phyloP scores from a whole-genome alignment of 2,797 vertebrate species.

The Sebastes iracundus region DNA sequence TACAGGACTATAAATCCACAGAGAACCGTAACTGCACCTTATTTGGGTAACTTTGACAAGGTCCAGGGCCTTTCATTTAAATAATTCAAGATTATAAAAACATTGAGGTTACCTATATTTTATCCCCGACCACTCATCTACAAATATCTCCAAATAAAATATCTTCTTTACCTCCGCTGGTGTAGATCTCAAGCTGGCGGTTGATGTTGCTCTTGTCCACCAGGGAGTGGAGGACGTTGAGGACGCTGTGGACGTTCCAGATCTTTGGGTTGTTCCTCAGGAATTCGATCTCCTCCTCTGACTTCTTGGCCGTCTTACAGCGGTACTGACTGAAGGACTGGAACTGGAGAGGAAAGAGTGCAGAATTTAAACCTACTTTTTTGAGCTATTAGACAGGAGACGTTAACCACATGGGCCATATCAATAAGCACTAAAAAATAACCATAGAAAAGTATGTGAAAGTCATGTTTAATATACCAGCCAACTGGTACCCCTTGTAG shows the following conservation, averaged over 20 bases:
- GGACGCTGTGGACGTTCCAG: constrained; percentile 99
- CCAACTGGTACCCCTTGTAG: not conserved
- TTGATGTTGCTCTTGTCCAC: constrained; percentile 99
- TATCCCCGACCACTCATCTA: no score
- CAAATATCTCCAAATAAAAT: not conserved
- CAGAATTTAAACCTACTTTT: not conserved
- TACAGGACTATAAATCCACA: not conserved
- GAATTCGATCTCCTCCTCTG: constrained; percentile 97
- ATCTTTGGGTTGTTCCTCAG: constrained; percentile 98
- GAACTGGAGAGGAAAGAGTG: constrained; percentile 81
- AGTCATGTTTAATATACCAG: not conserved
- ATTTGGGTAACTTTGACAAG: not conserved
- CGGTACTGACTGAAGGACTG: constrained; percentile 99
- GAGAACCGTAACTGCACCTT: not conserved
- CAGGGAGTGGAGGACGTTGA: constrained; percentile 96
- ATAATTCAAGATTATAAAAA: not conserved
- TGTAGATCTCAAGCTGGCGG: constrained; percentile 97
- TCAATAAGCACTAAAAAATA: not conserved
- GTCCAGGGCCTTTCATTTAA: not conserved
- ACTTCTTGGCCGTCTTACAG: constrained; percentile 97
- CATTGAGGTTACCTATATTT: not conserved
- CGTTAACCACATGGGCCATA: not conserved
- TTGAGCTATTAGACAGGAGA: not conserved
- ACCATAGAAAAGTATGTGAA: not conserved
- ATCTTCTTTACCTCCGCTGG: constrained; percentile 92